These are phyloP conservation scores for Vireo griseus DNA, from an alignment of 2,797 vertebrate genomes.

Conservation along the genomic window DNA sequence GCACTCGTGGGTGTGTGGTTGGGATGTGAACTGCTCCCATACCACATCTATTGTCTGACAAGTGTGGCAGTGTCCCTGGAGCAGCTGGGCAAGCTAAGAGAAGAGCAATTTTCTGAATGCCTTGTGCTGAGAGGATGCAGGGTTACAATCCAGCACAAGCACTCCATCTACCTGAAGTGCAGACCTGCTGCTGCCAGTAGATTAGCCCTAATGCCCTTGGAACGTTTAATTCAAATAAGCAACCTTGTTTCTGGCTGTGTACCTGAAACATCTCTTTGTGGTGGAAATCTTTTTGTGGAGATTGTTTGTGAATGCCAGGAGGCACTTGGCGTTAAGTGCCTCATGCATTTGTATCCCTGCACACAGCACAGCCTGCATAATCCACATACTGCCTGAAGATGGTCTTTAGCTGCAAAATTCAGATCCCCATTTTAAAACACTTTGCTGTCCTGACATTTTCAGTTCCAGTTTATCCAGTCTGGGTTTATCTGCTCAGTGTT, in stretches of 20 bases:
- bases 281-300: constrained; percentile 3
- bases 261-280: background rate
- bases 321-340: constrained; percentile 10
- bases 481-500: background rate
- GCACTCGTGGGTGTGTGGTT: rapidly evolving
- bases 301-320: constrained; percentile 11
- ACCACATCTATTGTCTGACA: background rate
- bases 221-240: constrained; percentile 1
- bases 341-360: background rate
- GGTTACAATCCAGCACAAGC: background rate
- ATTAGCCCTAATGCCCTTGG: background rate
- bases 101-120: background rate
- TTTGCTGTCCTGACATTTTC: background rate
- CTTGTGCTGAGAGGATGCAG: background rate
- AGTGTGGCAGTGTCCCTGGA: background rate
- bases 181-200: background rate
- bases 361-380: background rate
- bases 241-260: background rate
- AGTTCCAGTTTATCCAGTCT: background rate
- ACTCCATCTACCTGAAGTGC: constrained; percentile 37
- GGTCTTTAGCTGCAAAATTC: background rate
- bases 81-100: background rate
- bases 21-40: background rate
- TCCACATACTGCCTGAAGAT: background rate
- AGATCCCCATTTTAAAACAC: background rate